Conservation (phyloP, 2,797 vertebrate genomes). For the Manis crassicaudata region DNA sequence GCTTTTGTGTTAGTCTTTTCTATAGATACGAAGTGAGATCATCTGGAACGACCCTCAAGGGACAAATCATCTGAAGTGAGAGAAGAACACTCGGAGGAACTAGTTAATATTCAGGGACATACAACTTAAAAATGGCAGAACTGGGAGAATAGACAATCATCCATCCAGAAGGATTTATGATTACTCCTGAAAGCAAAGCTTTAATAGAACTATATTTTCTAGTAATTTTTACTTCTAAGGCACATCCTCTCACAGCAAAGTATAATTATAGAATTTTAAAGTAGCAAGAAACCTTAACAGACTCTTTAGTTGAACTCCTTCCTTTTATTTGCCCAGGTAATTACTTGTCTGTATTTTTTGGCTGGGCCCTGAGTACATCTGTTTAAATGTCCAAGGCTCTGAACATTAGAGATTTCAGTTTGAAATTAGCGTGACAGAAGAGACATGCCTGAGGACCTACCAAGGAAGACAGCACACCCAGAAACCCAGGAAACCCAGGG, state of each 20-base stretch:
- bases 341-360: background rate
- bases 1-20: background rate
- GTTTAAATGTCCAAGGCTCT: background rate
- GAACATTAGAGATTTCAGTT: background rate
- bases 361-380: background rate
- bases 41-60: background rate
- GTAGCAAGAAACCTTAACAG: background rate
- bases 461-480: background rate
- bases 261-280: constrained; percentile 5
- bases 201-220: background rate
- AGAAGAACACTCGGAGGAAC: background rate
- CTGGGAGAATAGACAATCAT: background rate
- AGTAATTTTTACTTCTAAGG: background rate
- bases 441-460: background rate
- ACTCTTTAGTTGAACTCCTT: background rate
- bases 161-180: background rate
- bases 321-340: background rate
- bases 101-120: background rate
- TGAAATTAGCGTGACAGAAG: background rate
- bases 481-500: background rate
- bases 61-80: background rate
- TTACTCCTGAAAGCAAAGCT: background rate
- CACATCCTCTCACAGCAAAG: background rate
- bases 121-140: background rate
- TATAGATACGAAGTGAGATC: background rate